Base-by-base conservation (phyloP, 2,113 vertebrate genomes). In the Oryzias melastigma region DNA sequence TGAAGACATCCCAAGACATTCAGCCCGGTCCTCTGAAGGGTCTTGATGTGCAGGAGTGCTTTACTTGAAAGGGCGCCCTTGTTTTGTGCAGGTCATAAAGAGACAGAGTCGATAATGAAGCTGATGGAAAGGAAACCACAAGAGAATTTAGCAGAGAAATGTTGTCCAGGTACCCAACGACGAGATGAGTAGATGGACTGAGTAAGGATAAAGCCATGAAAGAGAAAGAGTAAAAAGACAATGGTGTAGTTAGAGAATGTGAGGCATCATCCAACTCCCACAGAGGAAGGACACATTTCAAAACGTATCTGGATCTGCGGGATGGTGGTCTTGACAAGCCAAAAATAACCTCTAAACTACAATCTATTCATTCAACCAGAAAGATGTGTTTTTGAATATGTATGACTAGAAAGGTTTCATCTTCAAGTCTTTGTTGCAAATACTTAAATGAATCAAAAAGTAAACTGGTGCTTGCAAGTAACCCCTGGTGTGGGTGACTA, bases 311-410 rank as follows among this genome's bases (percentile, higher is more conserved):
- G 4, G n/a, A 29, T 56, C 55, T 14, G 14, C 27, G n/a, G 8
- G 19, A 57, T n/a, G 24, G 10, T 48, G 55, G 50, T 65, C 67
- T 52, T 65, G 62, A 81, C 56, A 48, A 35, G 8, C 15, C 60
- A 83, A 81, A 89, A 80, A 78, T 17, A 73, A 73, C 65, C 41
- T 52, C 51, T 0, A 27, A 27, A 27, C 17, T 81, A 82, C 78
- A 73, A 48, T 41, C 19, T 4, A 0, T 6, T 84, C 77, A 78
- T 81, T 68, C 81, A 81, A 88, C 65, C 56, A 12, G 2, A 35
- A 35, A 35, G 10, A 35, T 35, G 2, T 3, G 10, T 35, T 35
- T 8, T 35, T 12, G 12, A 35, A 12, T 12, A 35, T 35, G 2
- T 35, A 12, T 35, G 35, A 12, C 35, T 3, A 35, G 35, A 35